Evolutionary conservation across 2,888 invertebrate species (phyloP).

Genomic region (Limenitis camilla): DNA sequence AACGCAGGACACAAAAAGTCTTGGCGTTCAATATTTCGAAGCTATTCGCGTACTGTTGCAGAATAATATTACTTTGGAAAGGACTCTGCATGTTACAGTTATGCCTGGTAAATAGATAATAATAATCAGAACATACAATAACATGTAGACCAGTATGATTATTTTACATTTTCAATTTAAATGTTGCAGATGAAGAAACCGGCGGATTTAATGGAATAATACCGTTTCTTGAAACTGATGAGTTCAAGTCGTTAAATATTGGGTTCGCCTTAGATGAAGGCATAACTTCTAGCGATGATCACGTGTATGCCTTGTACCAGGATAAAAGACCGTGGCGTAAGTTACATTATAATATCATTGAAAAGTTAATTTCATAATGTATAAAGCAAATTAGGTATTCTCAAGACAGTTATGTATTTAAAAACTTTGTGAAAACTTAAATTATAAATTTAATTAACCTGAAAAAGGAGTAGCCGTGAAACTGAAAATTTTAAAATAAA

Average conservation of each 20-base stretch:
- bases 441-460: too few species aligned
- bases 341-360: constrained; percentile 38
- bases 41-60: constrained; percentile 42
- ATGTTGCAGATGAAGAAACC: constrained; percentile 84
- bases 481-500: too few species aligned
- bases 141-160: neutral
- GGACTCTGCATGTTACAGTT: constrained; percentile 49
- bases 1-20: constrained; percentile 87
- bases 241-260: constrained; percentile 83
- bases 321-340: constrained; percentile 88
- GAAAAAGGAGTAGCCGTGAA: too few species aligned
- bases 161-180: neutral
- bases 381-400: too few species aligned
- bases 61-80: constrained; percentile 38
- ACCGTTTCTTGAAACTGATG: constrained; percentile 78
- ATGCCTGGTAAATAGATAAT: constrained; percentile 43
- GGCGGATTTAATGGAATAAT: constrained; percentile 85
- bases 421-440: too few species aligned
- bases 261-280: constrained; percentile 92
- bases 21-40: constrained; percentile 51
- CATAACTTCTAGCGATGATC: constrained; percentile 73
- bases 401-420: too few species aligned
- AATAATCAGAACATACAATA: neutral
- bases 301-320: constrained; percentile 76
- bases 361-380: neutral